Percentiles rank a stretch among this genome's conserved stretches.
Conservation (phyloP, 2,888 invertebrate species). For the Hydriomena furcata region DNA sequence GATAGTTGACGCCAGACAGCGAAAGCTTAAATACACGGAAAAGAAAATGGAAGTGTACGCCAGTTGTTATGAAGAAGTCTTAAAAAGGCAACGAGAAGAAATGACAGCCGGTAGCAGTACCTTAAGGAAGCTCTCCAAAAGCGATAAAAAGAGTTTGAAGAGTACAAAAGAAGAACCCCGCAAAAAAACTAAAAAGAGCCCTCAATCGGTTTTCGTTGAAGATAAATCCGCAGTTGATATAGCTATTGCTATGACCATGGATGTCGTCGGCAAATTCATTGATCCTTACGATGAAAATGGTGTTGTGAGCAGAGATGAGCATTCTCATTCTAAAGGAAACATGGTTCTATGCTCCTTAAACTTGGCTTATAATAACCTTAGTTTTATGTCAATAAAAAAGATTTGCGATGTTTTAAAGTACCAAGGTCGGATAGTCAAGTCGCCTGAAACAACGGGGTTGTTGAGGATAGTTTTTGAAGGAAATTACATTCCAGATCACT, state of each 20-base stretch:
- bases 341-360: conserved; percentile 54
- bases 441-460: conserved; percentile 41
- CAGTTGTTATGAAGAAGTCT: conserved; percentile 37
- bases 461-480: conserved; percentile 53
- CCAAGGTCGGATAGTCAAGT: conserved; percentile 38
- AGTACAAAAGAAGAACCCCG: not conserved
- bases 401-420: conserved; percentile 48
- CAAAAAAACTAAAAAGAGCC: not conserved
- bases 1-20: conserved; percentile 28
- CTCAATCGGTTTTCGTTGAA: not conserved
- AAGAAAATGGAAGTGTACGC: conserved; percentile 36
- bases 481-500: conserved; percentile 45
- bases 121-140: not conserved
- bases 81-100: conserved; percentile 1
- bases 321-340: conserved; percentile 49
- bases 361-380: conserved; percentile 54
- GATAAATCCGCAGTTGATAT: conserved; percentile 20
- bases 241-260: conserved; percentile 38
- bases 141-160: conserved; percentile 1
- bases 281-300: conserved; percentile 43
- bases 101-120: not conserved
- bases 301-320: conserved; percentile 32
- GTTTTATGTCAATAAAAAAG: conserved; percentile 39
- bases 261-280: conserved; percentile 40
- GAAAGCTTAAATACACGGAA: conserved; percentile 36